Conservation (phyloP, 2,888 invertebrate species). For the Caenorhabditis wallacei region DNA sequence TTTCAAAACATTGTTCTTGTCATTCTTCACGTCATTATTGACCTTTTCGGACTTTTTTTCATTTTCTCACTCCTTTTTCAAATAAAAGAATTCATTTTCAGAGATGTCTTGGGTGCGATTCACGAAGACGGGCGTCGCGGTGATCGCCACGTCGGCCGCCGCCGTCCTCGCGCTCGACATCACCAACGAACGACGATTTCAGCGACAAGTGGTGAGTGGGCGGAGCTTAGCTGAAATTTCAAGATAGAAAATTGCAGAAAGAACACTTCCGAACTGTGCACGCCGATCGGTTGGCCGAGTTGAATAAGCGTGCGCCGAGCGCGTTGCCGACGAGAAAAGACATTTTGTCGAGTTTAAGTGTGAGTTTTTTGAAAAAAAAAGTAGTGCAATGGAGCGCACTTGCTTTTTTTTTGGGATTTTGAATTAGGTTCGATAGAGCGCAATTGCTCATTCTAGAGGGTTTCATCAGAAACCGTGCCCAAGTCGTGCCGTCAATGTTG, state of each 20-base stretch:
- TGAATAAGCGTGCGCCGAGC: constrained; percentile 81
- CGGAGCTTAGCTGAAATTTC: neutral
- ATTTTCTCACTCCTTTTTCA: neutral
- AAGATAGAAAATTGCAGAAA: constrained; percentile 68
- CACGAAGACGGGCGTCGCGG: constrained; percentile 55
- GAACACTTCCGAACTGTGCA: constrained; percentile 80
- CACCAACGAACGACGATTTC: constrained; percentile 79
- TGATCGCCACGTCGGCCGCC: constrained; percentile 64
- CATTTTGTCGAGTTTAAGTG: constrained; percentile 89
- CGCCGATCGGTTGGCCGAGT: constrained; percentile 78
- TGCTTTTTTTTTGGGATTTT: too few relatives aligned
- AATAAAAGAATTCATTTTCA: neutral
- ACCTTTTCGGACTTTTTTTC: neutral
- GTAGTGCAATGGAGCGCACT: neutral
- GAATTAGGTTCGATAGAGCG: too few relatives aligned
- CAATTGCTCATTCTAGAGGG: too few relatives aligned
- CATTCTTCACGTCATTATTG: constrained; percentile 7
- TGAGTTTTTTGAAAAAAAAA: constrained; percentile 24
- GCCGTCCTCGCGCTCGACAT: constrained; percentile 74
- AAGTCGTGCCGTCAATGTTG: too few relatives aligned
- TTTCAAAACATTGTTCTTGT: neutral
- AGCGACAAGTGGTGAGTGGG: constrained; percentile 74
- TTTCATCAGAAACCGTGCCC: too few relatives aligned
- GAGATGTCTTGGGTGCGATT: constrained; percentile 66
- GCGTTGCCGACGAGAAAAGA: constrained; percentile 88